Evolutionary conservation across 2,888 invertebrate species (phyloP).

Genomic region (Cephus nigrinus): DNA sequence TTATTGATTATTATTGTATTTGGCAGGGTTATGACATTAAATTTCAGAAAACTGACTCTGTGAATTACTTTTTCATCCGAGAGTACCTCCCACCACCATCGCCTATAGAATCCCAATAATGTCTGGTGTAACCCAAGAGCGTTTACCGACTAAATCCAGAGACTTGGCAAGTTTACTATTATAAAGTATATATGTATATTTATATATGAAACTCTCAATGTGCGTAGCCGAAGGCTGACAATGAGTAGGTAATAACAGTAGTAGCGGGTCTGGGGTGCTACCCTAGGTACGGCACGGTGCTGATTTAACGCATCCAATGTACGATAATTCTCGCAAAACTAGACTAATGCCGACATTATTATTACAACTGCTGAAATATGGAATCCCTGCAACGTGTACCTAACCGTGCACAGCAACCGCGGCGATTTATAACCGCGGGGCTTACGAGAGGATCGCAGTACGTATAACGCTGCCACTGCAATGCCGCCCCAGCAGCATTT

Average conservation of each 20-base stretch:
- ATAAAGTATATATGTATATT: not conserved
- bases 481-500: constrained; percentile 27
- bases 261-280: not conserved
- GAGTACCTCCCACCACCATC: not conserved
- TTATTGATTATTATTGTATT: constrained; percentile 61
- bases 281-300: not conserved
- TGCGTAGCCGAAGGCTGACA: not conserved
- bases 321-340: constrained; percentile 32
- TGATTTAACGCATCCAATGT: constrained; percentile 17
- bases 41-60: constrained; percentile 43
- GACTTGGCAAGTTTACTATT: not conserved
- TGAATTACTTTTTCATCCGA: not conserved
- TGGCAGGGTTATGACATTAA: constrained; percentile 66
- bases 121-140: not conserved
- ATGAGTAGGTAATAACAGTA: not conserved
- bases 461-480: constrained; percentile 8
- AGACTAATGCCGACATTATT: constrained; percentile 41
- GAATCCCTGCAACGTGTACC: constrained; percentile 25
- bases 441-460: constrained; percentile 14
- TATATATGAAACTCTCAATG: not conserved
- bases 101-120: not conserved
- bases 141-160: not conserved
- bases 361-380: constrained; percentile 40
- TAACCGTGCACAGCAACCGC: constrained; percentile 1
- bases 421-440: constrained; percentile 24